phyloP scores from a whole-genome alignment of 2,113 vertebrate genomes.

The Cephalopterus ornatus region DNA sequence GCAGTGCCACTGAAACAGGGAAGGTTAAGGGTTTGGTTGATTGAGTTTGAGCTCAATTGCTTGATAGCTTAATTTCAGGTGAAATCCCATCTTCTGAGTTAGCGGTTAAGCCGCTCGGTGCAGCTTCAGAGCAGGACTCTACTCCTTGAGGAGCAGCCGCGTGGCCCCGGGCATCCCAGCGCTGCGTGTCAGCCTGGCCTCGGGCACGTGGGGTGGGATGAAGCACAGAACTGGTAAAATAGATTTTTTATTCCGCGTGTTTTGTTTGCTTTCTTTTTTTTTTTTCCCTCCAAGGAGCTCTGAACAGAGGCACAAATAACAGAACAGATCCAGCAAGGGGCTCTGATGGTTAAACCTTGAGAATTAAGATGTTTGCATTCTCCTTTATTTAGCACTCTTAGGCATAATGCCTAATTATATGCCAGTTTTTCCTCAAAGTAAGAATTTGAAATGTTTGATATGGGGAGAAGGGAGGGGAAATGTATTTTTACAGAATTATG shows the following conservation, averaged over 20 bases:
- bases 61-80: conserved; percentile 70
- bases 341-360: conserved; percentile 54
- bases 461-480: conserved; percentile 16
- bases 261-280: background rate
- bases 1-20: conserved; percentile 58
- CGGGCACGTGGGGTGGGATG: background rate
- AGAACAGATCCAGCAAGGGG: background rate
- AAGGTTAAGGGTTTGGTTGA: conserved; percentile 68
- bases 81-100: conserved; percentile 66
- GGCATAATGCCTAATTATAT: conserved; percentile 65
- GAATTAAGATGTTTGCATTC: conserved; percentile 67
- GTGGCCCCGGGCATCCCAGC: background rate
- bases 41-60: conserved; percentile 69
- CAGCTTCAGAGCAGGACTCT: conserved; percentile 31
- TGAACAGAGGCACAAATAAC: background rate
- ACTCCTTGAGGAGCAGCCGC: background rate
- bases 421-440: conserved; percentile 59
- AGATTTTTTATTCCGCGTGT: background rate
- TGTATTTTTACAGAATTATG: conserved; percentile 57
- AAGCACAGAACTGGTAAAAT: background rate
- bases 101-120: conserved; percentile 4
- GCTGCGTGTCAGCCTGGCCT: background rate
- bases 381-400: conserved; percentile 66
- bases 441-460: conserved; percentile 63
- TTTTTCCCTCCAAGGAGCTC: background rate